Conservation (phyloP, 2,888 invertebrate species). For the Athalia circularis region DNA sequence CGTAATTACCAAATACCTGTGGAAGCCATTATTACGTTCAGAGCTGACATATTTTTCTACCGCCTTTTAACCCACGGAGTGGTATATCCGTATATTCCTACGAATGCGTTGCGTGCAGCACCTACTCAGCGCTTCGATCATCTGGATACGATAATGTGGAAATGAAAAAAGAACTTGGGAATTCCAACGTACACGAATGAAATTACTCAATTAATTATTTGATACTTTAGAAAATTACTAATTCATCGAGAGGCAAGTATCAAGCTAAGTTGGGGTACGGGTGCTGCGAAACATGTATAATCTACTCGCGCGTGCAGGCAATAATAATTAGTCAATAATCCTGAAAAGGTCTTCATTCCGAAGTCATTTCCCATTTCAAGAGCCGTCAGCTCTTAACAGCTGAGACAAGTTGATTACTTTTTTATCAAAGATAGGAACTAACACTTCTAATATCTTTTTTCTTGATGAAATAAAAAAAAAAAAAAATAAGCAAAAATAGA, state of each 20-base stretch:
- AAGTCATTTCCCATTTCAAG: too few relatives aligned
- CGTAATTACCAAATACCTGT: slow-evolving; percentile 44
- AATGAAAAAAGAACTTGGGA: slow-evolving; percentile 35
- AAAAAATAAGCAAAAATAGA: too few relatives aligned
- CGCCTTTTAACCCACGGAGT: neutral
- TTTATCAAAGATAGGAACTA: too few relatives aligned
- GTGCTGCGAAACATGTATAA: neutral
- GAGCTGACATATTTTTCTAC: slow-evolving; percentile 31
- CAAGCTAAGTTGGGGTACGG: neutral
- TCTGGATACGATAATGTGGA: slow-evolving; percentile 31
- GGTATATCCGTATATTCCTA: neutral
- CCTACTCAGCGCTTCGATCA: slow-evolving; percentile 11
- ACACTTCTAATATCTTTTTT: too few relatives aligned
- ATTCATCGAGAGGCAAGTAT: slow-evolving; percentile 27
- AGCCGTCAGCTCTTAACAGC: too few relatives aligned
- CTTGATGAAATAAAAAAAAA: too few relatives aligned
- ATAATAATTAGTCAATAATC: slow-evolving; percentile 8
- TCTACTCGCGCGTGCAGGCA: neutral
- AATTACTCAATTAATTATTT: slow-evolving; percentile 40
- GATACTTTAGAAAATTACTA: slow-evolving; percentile 39
- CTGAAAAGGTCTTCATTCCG: too few relatives aligned
- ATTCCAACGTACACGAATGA: slow-evolving; percentile 33
- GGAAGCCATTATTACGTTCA: slow-evolving; percentile 38
- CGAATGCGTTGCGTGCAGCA: slow-evolving; percentile 28
- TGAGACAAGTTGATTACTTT: too few relatives aligned